A percentile compares a stretch with the other conserved stretches of the same genome.
Conservation (phyloP, 2,113 vertebrate species). For the Redunca redunca region DNA sequence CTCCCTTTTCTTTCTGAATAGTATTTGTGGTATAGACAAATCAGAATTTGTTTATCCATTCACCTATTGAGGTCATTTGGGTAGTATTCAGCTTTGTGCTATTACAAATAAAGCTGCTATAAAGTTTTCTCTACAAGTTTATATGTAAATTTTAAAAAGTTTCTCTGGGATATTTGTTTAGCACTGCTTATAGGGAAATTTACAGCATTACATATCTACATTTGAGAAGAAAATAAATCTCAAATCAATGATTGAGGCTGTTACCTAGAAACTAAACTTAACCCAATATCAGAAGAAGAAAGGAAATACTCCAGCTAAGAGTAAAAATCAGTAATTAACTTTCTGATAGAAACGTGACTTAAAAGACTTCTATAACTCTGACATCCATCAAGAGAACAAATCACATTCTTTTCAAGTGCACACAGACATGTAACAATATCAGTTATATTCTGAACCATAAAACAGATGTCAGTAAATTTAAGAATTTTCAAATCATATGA, state of each 20-base stretch:
- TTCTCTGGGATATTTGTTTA: not conserved
- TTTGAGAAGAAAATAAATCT: not conserved
- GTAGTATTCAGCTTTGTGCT: not conserved
- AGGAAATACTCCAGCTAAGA: not conserved
- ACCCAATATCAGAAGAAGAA: not conserved
- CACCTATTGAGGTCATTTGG: not conserved
- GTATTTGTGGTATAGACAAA: not conserved
- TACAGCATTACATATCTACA: not conserved
- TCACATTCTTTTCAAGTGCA: not conserved
- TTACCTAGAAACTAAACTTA: not conserved
- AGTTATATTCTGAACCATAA: not conserved
- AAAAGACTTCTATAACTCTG: not conserved
- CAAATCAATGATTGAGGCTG: not conserved
- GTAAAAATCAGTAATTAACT: not conserved
- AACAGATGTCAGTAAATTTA: not conserved
- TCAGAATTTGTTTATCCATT: not conserved
- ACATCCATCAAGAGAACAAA: not conserved
- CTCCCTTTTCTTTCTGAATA: not conserved
- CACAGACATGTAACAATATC: not conserved
- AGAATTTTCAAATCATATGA: not conserved
- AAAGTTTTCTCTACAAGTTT: not conserved
- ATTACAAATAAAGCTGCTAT: not conserved
- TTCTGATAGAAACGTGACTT: not conserved
- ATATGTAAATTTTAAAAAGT: not conserved
- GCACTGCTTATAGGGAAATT: not conserved